phyloP scores from a whole-genome alignment of 2,888 invertebrate genomes.

The Stenurella melanura region DNA sequence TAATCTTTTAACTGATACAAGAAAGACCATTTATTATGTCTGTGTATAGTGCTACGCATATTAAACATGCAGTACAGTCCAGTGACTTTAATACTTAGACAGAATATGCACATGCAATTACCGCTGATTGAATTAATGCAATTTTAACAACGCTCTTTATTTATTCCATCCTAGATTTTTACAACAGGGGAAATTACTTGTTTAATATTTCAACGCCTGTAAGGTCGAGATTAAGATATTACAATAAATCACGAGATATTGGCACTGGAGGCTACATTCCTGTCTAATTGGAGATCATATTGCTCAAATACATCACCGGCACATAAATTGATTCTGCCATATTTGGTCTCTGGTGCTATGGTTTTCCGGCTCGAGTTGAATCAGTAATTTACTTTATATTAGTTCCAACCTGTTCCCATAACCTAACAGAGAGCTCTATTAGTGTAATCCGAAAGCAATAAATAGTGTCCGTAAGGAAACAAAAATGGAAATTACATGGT shows the following conservation, averaged over 20 bases:
- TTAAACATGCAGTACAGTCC: not conserved
- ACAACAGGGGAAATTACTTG: not conserved
- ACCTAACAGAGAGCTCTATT: not conserved
- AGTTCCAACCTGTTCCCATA: not conserved
- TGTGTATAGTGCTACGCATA: not conserved
- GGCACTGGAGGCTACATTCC: not conserved
- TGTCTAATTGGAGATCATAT: conserved; percentile 35
- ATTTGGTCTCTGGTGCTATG: conserved; percentile 33
- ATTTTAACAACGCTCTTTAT: not conserved
- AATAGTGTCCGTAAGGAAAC: no score
- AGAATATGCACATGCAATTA: conserved; percentile 3
- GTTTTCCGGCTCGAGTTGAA: conserved; percentile 34
- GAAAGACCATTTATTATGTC: not conserved
- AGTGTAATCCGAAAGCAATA: not conserved
- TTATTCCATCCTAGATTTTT: not conserved
- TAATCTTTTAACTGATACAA: not conserved
- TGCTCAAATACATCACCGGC: conserved; percentile 29
- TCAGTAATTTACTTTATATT: conserved; percentile 1
- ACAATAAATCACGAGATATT: conserved; percentile 25
- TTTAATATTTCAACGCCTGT: not conserved
- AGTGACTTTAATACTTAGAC: conserved; percentile 1
- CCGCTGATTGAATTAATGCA: not conserved
- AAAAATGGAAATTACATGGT: no score
- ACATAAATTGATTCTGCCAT: conserved; percentile 35
- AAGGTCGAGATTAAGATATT: conserved; percentile 20